Evolutionary conservation across 2,797 vertebrate genomes (phyloP).

Genomic region (Anguilla megastoma): DNA sequence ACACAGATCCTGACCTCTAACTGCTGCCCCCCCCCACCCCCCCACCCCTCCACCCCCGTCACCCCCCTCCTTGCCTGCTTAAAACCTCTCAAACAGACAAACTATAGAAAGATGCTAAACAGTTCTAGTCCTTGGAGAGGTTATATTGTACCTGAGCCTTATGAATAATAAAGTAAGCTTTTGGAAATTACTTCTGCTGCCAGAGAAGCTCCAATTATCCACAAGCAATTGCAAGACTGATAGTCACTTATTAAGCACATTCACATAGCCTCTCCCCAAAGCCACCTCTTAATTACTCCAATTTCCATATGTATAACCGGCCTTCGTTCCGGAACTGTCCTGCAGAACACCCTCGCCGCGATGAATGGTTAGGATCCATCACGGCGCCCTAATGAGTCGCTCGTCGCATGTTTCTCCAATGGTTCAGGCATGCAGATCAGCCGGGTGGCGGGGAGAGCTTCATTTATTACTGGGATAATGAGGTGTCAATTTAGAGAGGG

Average conservation of each 20-base stretch:
- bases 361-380: slow-evolving; percentile 16
- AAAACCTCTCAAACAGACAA: not conserved
- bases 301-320: slow-evolving; percentile 33
- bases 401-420: not conserved
- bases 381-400: slow-evolving; percentile 29
- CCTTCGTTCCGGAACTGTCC: not conserved
- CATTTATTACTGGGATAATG: slow-evolving; percentile 36
- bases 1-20: not conserved
- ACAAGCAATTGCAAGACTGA: slow-evolving; percentile 32
- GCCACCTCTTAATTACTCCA: slow-evolving; percentile 40
- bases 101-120: not conserved
- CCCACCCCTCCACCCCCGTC: not conserved
- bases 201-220: slow-evolving; percentile 37
- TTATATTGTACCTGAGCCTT: slow-evolving; percentile 13
- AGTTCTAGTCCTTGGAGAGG: slow-evolving; percentile 13
- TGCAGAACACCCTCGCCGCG: not conserved
- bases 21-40: not conserved
- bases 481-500: slow-evolving; percentile 32
- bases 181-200: slow-evolving; percentile 29
- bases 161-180: slow-evolving; percentile 36
- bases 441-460: slow-evolving; percentile 2
- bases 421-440: not conserved
- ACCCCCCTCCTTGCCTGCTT: not conserved
- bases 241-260: slow-evolving; percentile 33
- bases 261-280: slow-evolving; percentile 37